phyloP scores from a whole-genome alignment of 2,888 invertebrate species.

The Drosophila meridiana region DNA sequence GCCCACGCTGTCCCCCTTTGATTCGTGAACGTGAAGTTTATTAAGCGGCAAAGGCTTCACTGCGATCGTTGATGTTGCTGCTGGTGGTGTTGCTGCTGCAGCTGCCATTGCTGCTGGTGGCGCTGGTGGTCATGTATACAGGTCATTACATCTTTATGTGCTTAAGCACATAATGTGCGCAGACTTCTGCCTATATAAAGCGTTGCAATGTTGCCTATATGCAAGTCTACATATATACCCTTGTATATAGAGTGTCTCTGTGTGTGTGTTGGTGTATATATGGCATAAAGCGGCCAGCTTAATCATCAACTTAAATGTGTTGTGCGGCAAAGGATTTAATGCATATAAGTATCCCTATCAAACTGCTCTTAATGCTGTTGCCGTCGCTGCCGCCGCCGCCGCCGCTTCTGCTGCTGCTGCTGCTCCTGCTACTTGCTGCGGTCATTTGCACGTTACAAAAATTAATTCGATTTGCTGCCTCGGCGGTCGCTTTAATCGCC shows the following conservation, averaged over 20 bases:
- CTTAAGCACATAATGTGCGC: constrained; percentile 70
- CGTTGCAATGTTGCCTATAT: constrained; percentile 7
- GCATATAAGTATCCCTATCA: constrained; percentile 35
- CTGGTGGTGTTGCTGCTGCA: constrained; percentile 7
- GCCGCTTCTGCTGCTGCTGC: constrained; percentile 4
- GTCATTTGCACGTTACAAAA: constrained; percentile 82
- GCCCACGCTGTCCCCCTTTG: constrained; percentile 32
- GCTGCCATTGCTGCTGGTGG: constrained; percentile 21
- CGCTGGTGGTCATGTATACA: constrained; percentile 55
- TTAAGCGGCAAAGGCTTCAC: constrained; percentile 59
- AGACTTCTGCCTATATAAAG: constrained; percentile 12
- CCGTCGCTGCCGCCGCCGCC: constrained; percentile 5
- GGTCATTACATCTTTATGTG: constrained; percentile 78
- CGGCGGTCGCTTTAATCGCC: constrained; percentile 82
- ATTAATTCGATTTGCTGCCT: constrained; percentile 83
- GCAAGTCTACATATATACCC: background rate
- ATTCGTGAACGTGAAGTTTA: constrained; percentile 61
- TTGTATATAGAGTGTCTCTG: background rate
- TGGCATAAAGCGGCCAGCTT: constrained; percentile 52
- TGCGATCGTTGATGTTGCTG: constrained; percentile 24
- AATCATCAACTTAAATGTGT: constrained; percentile 82
- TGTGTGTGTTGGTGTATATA: constrained; percentile 7
- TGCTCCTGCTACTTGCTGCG: constrained; percentile 50
- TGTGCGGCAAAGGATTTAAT: constrained; percentile 74
- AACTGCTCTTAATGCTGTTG: constrained; percentile 40